A percentile compares a stretch with the other conserved stretches of the same genome.
These are phyloP conservation scores for Nomada hirtipes DNA, from an alignment of 2,888 invertebrate species.

Conservation along the genomic window DNA sequence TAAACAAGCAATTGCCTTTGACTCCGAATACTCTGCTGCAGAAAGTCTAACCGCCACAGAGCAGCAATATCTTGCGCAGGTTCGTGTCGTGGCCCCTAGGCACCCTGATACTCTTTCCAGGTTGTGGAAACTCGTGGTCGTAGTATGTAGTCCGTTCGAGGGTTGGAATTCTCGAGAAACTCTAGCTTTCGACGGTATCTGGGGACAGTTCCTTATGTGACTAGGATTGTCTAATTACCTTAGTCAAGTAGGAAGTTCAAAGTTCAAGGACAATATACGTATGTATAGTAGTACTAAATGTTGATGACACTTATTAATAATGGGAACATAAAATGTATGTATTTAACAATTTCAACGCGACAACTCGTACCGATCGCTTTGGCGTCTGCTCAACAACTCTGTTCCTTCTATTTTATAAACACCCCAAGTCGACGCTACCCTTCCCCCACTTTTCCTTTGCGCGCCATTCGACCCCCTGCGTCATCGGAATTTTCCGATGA, in stretches of 20 bases:
- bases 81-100: slow-evolving; percentile 53
- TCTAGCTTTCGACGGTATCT: slow-evolving; percentile 2
- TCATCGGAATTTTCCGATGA: too few relatives aligned
- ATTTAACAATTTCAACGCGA: too few relatives aligned
- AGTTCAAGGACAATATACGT: slow-evolving; percentile 15
- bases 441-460: too few relatives aligned
- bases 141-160: neutral
- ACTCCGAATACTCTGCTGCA: slow-evolving; percentile 59
- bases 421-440: too few relatives aligned
- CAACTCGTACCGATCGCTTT: too few relatives aligned
- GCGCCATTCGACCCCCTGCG: too few relatives aligned
- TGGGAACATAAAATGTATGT: too few relatives aligned
- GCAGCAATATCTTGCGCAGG: slow-evolving; percentile 69
- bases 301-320: too few relatives aligned
- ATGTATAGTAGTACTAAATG: too few relatives aligned
- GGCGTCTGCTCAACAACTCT: too few relatives aligned
- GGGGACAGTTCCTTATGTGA: neutral
- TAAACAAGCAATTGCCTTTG: slow-evolving; percentile 76
- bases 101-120: slow-evolving; percentile 33
- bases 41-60: slow-evolving; percentile 64
- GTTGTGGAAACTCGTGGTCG: slow-evolving; percentile 6
- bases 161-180: neutral
- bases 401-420: too few relatives aligned
- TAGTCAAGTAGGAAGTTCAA: neutral
- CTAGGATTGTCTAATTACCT: neutral